Conservation (phyloP, 2,113 vertebrate genomes). For the Microcebus murinus region DNA sequence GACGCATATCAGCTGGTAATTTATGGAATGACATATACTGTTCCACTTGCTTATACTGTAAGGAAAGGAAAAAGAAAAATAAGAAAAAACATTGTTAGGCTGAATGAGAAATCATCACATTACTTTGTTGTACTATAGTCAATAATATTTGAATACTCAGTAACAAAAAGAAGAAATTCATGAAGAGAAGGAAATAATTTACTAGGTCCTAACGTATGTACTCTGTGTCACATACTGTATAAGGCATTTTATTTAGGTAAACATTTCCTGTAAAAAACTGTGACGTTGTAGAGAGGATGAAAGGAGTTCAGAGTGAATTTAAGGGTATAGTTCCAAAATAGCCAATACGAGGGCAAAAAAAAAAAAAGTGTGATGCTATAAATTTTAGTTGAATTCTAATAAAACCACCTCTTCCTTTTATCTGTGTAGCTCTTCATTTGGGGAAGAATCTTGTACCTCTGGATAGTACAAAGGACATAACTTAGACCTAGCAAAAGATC, state of each 20-base stretch:
- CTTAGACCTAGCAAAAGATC: background rate
- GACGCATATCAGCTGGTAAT: slow-evolving; percentile 97
- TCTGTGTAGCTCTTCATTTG: background rate
- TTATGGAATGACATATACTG: slow-evolving; percentile 99
- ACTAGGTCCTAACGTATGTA: background rate
- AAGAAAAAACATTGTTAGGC: background rate
- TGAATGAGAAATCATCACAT: background rate
- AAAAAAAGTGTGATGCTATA: background rate
- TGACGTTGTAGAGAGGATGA: background rate
- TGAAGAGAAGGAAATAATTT: background rate
- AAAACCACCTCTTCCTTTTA: background rate
- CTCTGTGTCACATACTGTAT: background rate
- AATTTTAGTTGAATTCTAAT: background rate
- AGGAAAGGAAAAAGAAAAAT: slow-evolving; percentile 64
- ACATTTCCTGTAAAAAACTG: background rate
- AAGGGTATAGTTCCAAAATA: background rate
- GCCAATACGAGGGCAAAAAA: background rate
- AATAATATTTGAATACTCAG: background rate
- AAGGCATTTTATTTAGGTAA: background rate
- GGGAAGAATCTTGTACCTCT: background rate
- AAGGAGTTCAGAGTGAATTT: background rate
- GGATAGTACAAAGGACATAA: background rate
- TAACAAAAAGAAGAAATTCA: background rate
- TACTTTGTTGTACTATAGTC: background rate
- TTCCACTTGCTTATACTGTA: slow-evolving; percentile 99